Percentiles rank a stretch among this genome's conserved stretches.
Conservation (phyloP, 2,113 vertebrate species). For the Tricholaema leucomelas region DNA sequence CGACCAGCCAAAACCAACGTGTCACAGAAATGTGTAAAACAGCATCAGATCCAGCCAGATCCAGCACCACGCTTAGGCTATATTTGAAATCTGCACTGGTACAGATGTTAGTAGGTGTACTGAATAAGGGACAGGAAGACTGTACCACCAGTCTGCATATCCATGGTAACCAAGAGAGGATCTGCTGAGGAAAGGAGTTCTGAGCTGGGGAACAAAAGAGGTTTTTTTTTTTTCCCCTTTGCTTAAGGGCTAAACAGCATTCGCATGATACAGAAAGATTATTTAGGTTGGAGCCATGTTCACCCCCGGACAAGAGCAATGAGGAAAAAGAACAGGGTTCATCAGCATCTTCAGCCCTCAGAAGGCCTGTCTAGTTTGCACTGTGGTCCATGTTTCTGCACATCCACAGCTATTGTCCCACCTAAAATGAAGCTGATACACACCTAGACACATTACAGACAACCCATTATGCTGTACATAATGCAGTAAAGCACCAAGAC, state of each 20-base stretch:
- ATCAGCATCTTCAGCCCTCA: neutral
- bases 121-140: neutral
- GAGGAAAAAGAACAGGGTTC: neutral
- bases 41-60: neutral
- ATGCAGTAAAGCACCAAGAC: neutral
- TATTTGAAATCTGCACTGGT: conserved; percentile 8
- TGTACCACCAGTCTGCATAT: conserved; percentile 3
- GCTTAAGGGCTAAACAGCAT: neutral
- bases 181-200: neutral
- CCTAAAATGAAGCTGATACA: neutral
- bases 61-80: neutral
- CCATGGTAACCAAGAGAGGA: conserved; percentile 18
- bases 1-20: neutral
- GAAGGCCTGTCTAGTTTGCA: neutral
- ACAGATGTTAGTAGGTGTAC: conserved; percentile 47
- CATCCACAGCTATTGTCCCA: neutral
- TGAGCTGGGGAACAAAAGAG: neutral
- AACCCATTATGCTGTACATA: neutral
- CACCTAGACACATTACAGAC: neutral
- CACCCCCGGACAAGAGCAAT: neutral
- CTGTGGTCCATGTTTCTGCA: neutral
- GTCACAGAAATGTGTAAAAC: conserved; percentile 11
- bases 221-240: neutral
- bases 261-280: neutral
- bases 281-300: neutral